phyloP scores from a whole-genome alignment of 35 echinoderm and acorn worm species.

The Chiridota heheva region DNA sequence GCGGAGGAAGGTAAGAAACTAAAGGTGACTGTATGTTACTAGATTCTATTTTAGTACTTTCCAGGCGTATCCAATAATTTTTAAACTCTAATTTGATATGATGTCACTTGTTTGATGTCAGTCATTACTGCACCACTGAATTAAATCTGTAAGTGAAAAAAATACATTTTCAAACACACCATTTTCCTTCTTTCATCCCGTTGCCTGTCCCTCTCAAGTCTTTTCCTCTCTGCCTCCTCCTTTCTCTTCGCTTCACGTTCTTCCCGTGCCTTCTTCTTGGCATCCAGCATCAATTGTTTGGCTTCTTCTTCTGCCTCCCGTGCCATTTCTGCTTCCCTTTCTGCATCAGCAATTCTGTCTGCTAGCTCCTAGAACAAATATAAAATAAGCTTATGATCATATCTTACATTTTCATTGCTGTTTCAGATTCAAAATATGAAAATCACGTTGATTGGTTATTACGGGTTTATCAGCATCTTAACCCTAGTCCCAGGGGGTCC shows the following conservation, averaged over 20 bases:
- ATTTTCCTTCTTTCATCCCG: conserved; percentile 91
- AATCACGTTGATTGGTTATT: too few relatives aligned
- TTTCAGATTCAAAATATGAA: too few relatives aligned
- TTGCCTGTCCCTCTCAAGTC: conserved; percentile 74
- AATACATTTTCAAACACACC: conserved; percentile 43
- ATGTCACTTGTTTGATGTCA: not conserved
- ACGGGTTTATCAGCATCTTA: too few relatives aligned
- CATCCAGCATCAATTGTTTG: conserved; percentile 81
- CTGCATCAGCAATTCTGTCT: conserved; percentile 67
- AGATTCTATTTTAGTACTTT: too few relatives aligned
- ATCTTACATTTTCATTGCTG: not conserved
- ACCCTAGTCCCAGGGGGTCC: too few relatives aligned
- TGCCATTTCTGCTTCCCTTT: conserved; percentile 64
- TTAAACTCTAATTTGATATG: too few relatives aligned
- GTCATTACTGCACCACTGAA: not conserved
- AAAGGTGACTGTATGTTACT: too few relatives aligned
- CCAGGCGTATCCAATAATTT: too few relatives aligned
- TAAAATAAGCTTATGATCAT: not conserved
- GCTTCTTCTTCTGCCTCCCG: conserved; percentile 88
- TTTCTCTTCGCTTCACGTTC: conserved; percentile 87
- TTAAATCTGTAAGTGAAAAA: not conserved
- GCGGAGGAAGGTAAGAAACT: too few relatives aligned
- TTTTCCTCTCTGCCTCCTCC: conserved; percentile 78
- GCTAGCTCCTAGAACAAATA: conserved; percentile 58
- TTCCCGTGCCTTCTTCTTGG: conserved; percentile 62